Evolutionary conservation across 2,113 vertebrate genomes (phyloP).

Genomic region (Anarhynchus alexandrinus): DNA sequence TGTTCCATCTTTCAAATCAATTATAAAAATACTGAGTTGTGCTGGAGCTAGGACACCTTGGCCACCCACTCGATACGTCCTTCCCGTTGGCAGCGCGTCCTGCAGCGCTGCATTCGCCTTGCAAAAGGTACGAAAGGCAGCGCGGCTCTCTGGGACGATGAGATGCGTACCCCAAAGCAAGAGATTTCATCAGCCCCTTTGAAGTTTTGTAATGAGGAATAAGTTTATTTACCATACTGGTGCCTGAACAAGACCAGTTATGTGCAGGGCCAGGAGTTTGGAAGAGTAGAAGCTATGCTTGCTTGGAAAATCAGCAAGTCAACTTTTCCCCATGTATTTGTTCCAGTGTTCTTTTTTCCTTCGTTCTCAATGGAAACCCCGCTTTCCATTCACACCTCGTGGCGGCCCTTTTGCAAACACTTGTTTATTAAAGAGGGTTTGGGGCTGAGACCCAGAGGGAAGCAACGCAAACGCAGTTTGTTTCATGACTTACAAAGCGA

Average conservation of each 20-base stretch:
- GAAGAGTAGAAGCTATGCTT: not conserved
- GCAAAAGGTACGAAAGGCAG: not conserved
- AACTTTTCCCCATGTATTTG: accelerated
- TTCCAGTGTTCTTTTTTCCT: not conserved
- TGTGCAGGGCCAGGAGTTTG: not conserved
- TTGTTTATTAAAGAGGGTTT: not conserved
- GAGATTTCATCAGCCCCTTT: not conserved
- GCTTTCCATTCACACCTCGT: accelerated
- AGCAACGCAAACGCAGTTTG: not conserved
- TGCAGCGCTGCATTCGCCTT: not conserved
- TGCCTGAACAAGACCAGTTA: not conserved
- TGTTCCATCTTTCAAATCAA: not conserved
- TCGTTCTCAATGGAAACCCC: not conserved
- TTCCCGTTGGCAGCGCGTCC: not conserved
- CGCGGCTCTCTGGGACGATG: accelerated
- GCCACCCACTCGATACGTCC: accelerated
- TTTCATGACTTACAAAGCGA: not conserved
- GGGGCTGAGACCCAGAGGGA: not conserved
- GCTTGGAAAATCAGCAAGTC: not conserved
- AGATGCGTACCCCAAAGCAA: not conserved
- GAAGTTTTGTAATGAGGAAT: not conserved
- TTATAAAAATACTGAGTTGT: not conserved
- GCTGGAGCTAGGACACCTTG: not conserved
- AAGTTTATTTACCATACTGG: not conserved
- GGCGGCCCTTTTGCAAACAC: not conserved